A percentile compares a stretch with the other conserved stretches of the same genome.
Evolutionary conservation across 2,797 vertebrate species (phyloP).

Genomic region (Vultur gryphus): DNA sequence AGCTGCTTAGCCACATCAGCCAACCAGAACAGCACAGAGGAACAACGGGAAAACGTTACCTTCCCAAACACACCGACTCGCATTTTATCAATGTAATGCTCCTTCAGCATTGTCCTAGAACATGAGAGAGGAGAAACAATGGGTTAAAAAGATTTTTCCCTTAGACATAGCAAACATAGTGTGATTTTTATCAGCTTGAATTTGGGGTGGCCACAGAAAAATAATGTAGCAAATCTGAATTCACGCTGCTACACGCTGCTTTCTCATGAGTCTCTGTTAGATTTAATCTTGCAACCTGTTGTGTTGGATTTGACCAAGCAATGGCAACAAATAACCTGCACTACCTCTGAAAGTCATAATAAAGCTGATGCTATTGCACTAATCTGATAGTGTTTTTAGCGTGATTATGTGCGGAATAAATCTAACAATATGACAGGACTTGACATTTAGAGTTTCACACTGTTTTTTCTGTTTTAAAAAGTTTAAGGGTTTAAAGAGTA

Average conservation of each 20-base stretch:
- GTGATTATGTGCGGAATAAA: background rate
- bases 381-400: background rate
- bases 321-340: background rate
- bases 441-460: background rate
- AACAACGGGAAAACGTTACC: conserved; percentile 69
- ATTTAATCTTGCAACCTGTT: background rate
- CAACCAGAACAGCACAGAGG: background rate
- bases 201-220: background rate
- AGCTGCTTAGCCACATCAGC: background rate
- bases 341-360: background rate
- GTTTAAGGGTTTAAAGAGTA: background rate
- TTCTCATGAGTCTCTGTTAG: background rate
- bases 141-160: background rate
- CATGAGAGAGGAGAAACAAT: background rate
- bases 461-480: background rate
- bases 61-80: conserved; percentile 92
- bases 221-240: background rate
- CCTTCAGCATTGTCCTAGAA: conserved; percentile 79
- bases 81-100: conserved; percentile 84
- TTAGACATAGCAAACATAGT: background rate
- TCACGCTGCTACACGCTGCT: fast-evolving
- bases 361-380: background rate
- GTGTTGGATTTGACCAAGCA: background rate
- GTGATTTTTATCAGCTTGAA: background rate
- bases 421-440: background rate